Conservation (phyloP, 2,797 vertebrate genomes). For the Dendrocincla fuliginosa region DNA sequence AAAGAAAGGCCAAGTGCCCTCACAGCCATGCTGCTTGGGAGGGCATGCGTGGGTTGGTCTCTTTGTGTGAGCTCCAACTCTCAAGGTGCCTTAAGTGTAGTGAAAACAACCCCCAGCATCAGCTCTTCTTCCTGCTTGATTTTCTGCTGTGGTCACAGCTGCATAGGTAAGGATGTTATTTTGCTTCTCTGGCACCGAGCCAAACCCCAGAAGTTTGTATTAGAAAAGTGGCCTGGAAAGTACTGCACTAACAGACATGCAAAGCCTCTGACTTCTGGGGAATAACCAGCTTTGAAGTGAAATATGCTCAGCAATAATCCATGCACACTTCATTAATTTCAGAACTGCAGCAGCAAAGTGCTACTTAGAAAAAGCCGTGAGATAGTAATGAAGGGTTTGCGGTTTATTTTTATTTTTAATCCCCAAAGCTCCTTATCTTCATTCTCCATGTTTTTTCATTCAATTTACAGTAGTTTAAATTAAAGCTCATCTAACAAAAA, state of each 20-base stretch:
- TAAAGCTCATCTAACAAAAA: neutral
- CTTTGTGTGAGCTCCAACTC: neutral
- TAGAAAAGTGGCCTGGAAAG: constrained; percentile 21
- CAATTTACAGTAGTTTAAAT: neutral
- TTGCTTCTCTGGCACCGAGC: neutral
- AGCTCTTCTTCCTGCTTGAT: neutral
- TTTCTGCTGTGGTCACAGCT: constrained; percentile 20
- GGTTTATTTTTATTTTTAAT: constrained; percentile 28
- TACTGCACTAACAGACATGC: neutral
- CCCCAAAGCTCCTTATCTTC: constrained; percentile 43
- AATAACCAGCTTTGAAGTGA: constrained; percentile 50
- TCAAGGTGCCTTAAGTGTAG: neutral
- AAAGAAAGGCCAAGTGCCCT: neutral
- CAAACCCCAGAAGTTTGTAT: neutral
- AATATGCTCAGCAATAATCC: constrained; percentile 20
- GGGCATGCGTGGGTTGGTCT: rapidly evolving
- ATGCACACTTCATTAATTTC: constrained; percentile 31
- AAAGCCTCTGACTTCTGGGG: constrained; percentile 36
- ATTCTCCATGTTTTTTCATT: constrained; percentile 14
- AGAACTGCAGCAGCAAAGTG: neutral
- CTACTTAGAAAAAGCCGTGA: constrained; percentile 18
- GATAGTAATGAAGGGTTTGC: neutral
- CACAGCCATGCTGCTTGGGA: rapidly evolving
- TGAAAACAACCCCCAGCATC: neutral
- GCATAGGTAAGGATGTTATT: constrained; percentile 25